Evolutionary conservation across 2,113 vertebrate genomes (phyloP).

Genomic region (Loxodonta africana): DNA sequence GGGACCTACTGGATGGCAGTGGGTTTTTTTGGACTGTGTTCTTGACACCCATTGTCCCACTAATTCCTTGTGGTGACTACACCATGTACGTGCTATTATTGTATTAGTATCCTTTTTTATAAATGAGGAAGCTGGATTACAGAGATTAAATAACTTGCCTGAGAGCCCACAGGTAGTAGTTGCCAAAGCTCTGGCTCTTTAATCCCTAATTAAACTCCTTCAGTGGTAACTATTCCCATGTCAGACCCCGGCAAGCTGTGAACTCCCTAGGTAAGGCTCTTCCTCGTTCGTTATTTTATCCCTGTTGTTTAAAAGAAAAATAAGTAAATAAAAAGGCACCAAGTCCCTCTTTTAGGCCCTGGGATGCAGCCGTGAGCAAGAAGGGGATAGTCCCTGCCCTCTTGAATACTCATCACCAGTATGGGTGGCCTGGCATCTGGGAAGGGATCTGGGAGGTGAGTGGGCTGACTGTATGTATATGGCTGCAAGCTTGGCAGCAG

Average conservation of each 20-base stretch:
- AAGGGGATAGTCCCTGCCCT: no score
- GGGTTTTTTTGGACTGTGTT: no score
- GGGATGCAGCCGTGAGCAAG: background rate
- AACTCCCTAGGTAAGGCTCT: fast-evolving
- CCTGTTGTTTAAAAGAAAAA: background rate
- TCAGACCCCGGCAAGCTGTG: background rate
- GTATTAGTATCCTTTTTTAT: background rate
- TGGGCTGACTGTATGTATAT: no score
- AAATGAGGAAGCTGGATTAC: background rate
- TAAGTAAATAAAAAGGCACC: background rate
- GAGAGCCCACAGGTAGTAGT: background rate
- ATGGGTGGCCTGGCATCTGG: background rate
- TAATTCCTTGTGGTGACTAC: background rate
- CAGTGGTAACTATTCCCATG: background rate
- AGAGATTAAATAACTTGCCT: background rate
- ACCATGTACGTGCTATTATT: background rate
- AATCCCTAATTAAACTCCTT: background rate
- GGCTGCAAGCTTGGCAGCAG: background rate
- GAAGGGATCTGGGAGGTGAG: background rate
- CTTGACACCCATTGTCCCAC: background rate
- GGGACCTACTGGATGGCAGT: no score
- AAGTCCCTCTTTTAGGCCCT: background rate
- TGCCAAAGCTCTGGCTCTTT: background rate
- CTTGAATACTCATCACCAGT: background rate
- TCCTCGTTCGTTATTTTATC: background rate